phyloP scores from a whole-genome alignment of 1,140 invertebrate genomes.

The Drosophila lacteicornis region DNA sequence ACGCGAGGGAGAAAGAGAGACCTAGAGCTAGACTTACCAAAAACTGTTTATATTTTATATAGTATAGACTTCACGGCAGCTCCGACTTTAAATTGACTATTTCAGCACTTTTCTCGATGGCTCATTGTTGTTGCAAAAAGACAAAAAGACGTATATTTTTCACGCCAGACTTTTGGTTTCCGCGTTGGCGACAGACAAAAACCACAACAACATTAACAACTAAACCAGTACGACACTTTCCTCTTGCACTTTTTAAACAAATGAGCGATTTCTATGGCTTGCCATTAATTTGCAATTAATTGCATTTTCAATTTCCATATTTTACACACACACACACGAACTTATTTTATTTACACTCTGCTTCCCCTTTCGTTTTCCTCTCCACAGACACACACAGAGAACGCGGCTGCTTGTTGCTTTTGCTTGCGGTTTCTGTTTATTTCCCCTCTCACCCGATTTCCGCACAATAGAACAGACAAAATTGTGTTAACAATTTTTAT shows the following conservation, averaged over 20 bases:
- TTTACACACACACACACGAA: conserved; percentile 22
- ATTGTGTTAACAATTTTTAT: conserved; percentile 39
- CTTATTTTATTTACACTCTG: conserved; percentile 20
- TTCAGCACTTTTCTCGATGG: conserved; percentile 51
- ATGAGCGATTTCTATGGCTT: conserved; percentile 56
- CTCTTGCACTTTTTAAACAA: conserved; percentile 57
- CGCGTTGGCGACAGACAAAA: conserved; percentile 22
- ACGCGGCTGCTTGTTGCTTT: conserved; percentile 54
- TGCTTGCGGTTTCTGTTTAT: conserved; percentile 39
- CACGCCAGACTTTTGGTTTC: conserved; percentile 37
- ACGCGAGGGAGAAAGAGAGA: background rate
- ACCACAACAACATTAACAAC: conserved; percentile 17
- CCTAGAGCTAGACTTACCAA: conserved; percentile 44
- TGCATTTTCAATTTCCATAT: conserved; percentile 55
- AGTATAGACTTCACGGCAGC: conserved; percentile 44
- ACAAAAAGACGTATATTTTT: conserved; percentile 17
- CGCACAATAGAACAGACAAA: conserved; percentile 35
- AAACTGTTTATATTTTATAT: conserved; percentile 46
- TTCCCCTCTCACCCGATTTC: conserved; percentile 31
- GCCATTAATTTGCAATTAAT: conserved; percentile 55
- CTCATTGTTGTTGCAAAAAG: conserved; percentile 33
- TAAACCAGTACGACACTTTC: conserved; percentile 35
- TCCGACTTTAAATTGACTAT: conserved; percentile 51
- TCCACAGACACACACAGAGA: conserved; percentile 28
- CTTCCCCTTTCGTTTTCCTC: conserved; percentile 54